Evolutionary conservation across 1,140 invertebrate species (phyloP), one percentile per base, ranked within the genome.

Genomic region (Microplitis mediator): DNA sequence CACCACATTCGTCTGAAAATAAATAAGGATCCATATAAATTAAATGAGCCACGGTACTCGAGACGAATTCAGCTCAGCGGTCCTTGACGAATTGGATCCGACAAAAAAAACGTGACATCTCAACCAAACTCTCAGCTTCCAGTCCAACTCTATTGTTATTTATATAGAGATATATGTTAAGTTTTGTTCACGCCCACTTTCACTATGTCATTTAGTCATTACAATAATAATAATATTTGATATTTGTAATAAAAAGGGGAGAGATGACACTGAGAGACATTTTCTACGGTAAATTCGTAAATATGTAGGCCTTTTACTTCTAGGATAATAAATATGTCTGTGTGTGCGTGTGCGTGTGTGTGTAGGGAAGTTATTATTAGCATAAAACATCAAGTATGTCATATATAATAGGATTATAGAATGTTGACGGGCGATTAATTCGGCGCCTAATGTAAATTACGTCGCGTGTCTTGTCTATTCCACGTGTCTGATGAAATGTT

Each of bases 201-300:
- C 74, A 80, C 79, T 75, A 31, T 36, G 11, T 11, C 39, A 45
- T 45, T 45, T 45, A 9, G 39, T 45, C 39, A 11, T 45, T 45
- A 45, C 8, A 45, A 45, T 45, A 11, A 45, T 45, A 45, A 45
- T 45, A 45, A 45, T 45, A 9, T 6, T 45, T 45, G 11, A 45
- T 45, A 45, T 45, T 45, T 11, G 39, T 45, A 6, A 45, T 45
- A 45, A 45, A 45, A 71, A 60, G 50, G 58, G 6, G 39, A 45
- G 2, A 11, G 39, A 45, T 80, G 77, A 71, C 79, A 75, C 76
- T 56, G 34, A 79, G 75, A 73, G 75, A 84, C 80, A 82, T 87
- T 85, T 83, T 83, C 78, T 80, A 86, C 82, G 84, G 82, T 85
- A 79, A 74, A 82, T 83, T 83, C 81, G 23, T 23, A 23, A 23